Conservation (phyloP, 2,888 invertebrate species). For the Julus scandinavius region DNA sequence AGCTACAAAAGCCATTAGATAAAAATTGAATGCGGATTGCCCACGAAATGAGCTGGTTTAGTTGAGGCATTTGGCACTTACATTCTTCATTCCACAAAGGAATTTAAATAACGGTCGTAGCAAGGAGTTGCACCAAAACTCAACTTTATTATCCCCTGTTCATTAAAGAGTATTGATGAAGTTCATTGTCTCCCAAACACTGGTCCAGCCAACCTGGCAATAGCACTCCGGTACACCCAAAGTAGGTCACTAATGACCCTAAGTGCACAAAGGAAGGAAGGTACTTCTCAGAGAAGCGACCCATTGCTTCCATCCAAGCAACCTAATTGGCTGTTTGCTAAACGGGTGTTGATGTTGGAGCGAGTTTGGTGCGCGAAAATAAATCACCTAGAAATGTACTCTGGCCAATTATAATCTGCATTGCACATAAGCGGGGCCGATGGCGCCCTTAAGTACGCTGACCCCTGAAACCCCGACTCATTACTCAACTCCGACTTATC, state of each 20-base stretch:
- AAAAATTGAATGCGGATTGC: too few relatives aligned
- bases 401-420: constrained; percentile 33
- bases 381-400: constrained; percentile 27
- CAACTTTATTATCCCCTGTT: constrained; percentile 10
- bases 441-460: constrained; percentile 14
- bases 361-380: neutral
- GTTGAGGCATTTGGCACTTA: neutral
- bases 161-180: neutral
- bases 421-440: neutral
- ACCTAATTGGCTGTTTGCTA: constrained; percentile 31
- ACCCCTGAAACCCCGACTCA: constrained; percentile 19
- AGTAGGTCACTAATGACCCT: neutral
- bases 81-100: neutral
- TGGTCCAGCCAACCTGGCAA: neutral
- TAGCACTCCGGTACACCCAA: neutral
- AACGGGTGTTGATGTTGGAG: neutral
- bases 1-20: neutral
- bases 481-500: constrained; percentile 25
- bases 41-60: neutral
- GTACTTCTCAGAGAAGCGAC: neutral
- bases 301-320: constrained; percentile 19
- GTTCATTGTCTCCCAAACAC: neutral
- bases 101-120: neutral
- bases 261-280: neutral
- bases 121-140: neutral